phyloP scores from a whole-genome alignment of 2,888 invertebrate species.

The Xanthorhoe spadicearia region DNA sequence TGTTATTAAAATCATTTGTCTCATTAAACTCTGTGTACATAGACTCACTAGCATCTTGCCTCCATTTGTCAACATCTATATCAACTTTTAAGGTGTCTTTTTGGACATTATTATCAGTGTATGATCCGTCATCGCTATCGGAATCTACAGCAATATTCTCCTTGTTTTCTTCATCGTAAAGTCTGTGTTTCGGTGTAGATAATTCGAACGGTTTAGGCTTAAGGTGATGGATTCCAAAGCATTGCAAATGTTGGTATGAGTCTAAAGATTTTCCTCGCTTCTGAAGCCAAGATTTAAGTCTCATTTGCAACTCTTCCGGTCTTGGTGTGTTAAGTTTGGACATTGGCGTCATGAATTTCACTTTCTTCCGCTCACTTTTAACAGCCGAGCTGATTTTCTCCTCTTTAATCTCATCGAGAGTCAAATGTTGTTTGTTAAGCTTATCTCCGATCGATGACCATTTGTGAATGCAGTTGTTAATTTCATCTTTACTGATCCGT shows the following conservation, averaged over 20 bases:
- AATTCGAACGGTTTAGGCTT: neutral
- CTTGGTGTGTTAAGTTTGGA: constrained; percentile 68
- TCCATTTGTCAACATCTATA: constrained; percentile 60
- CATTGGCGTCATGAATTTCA: constrained; percentile 71
- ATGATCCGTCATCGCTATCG: constrained; percentile 74
- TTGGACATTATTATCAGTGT: constrained; percentile 63
- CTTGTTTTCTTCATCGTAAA: constrained; percentile 77
- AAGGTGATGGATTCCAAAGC: constrained; percentile 75
- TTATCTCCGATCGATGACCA: constrained; percentile 76
- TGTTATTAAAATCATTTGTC: constrained; percentile 60
- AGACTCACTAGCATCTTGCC: constrained; percentile 63
- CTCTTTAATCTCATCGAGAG: constrained; percentile 61
- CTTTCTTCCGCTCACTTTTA: constrained; percentile 75
- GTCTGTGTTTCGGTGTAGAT: constrained; percentile 40
- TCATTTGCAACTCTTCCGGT: constrained; percentile 69
- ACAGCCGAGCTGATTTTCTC: constrained; percentile 68
- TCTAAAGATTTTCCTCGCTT: constrained; percentile 78
- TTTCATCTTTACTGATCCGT: constrained; percentile 64
- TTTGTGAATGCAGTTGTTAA: constrained; percentile 70
- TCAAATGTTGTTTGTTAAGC: constrained; percentile 60
- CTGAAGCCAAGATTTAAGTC: constrained; percentile 80
- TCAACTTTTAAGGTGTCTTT: constrained; percentile 35
- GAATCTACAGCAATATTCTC: constrained; percentile 78
- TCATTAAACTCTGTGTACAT: constrained; percentile 59
- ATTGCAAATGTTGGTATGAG: constrained; percentile 82